phyloP scores from a whole-genome alignment of 2,113 vertebrate species.

The Pao palembangensis region DNA sequence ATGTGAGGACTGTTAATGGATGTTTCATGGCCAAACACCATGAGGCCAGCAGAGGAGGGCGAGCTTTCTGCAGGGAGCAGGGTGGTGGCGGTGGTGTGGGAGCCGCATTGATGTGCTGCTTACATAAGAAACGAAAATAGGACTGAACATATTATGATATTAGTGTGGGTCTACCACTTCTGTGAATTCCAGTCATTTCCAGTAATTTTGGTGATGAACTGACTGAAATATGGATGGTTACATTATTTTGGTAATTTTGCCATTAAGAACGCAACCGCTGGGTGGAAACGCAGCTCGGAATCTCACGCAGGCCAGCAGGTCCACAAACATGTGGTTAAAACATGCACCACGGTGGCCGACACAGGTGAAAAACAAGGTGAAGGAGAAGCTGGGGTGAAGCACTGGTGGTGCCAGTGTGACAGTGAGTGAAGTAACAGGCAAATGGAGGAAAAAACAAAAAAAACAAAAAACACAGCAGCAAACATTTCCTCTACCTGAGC shows the following conservation, averaged over 20 bases:
- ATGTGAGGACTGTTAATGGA: constrained; percentile 55
- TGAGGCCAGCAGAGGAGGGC: constrained; percentile 31
- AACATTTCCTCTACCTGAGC: constrained; percentile 95
- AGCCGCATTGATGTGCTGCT: constrained; percentile 4
- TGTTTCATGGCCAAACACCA: constrained; percentile 36
- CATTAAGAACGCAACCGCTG: no score
- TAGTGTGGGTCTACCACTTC: no score
- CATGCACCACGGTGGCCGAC: constrained; percentile 60
- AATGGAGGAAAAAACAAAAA: constrained; percentile 36
- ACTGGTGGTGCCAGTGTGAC: constrained; percentile 20
- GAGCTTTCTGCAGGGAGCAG: constrained; percentile 40
- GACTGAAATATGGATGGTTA: no score
- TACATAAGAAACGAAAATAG: constrained; percentile 4
- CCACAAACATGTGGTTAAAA: constrained; percentile 34
- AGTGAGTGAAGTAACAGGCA: constrained; percentile 48
- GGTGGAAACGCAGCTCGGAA: no score
- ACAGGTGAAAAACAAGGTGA: not conserved
- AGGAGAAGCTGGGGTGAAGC: constrained; percentile 17
- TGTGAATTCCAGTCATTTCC: no score
- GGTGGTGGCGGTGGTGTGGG: constrained; percentile 3
- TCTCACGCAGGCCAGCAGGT: not conserved
- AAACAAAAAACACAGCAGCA: constrained; percentile 57
- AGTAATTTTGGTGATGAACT: no score
- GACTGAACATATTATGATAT: no score
- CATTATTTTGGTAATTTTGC: no score